These are phyloP conservation scores for Trissoscelio sp. DNA, from an alignment of 2,888 invertebrate species.

Conservation along the genomic window DNA sequence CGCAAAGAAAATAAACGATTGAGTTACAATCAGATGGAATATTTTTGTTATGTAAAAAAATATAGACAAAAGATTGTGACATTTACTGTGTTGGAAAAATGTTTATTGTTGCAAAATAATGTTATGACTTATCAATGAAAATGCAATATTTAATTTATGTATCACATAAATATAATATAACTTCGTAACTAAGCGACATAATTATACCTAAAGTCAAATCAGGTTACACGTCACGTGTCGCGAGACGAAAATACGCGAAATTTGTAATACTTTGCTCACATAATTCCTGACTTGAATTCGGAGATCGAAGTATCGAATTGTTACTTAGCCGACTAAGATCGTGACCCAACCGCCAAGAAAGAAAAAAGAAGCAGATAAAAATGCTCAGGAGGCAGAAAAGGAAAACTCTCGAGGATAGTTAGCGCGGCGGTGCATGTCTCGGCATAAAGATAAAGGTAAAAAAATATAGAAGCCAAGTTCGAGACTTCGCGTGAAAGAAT, in stretches of 20 bases:
- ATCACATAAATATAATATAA: no score
- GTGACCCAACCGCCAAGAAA: constrained; percentile 56
- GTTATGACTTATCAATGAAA: no score
- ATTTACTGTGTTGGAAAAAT: no score
- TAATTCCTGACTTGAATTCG: constrained; percentile 63
- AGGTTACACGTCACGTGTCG: constrained; percentile 43
- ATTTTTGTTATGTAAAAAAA: no score
- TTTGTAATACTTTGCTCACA: constrained; percentile 55
- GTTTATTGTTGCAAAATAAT: constrained; percentile 1
- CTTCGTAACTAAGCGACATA: no score
- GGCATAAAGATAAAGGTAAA: constrained; percentile 67
- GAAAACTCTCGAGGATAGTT: constrained; percentile 71
- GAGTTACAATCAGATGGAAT: no score
- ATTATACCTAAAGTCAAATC: constrained; percentile 17
- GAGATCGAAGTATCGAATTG: constrained; percentile 62
- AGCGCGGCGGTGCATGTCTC: constrained; percentile 72
- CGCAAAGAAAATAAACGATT: no score
- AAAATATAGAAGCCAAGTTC: constrained; percentile 58
- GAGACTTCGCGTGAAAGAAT: constrained; percentile 53
- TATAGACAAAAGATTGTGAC: no score
- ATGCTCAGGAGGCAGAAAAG: constrained; percentile 68
- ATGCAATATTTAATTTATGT: no score
- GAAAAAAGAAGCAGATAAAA: constrained; percentile 66
- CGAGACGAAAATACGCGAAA: constrained; percentile 40
- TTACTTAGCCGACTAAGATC: constrained; percentile 57